These are phyloP conservation scores for Drosophila phalerata DNA, from an alignment of 2,888 invertebrate species.

Conservation along the genomic window DNA sequence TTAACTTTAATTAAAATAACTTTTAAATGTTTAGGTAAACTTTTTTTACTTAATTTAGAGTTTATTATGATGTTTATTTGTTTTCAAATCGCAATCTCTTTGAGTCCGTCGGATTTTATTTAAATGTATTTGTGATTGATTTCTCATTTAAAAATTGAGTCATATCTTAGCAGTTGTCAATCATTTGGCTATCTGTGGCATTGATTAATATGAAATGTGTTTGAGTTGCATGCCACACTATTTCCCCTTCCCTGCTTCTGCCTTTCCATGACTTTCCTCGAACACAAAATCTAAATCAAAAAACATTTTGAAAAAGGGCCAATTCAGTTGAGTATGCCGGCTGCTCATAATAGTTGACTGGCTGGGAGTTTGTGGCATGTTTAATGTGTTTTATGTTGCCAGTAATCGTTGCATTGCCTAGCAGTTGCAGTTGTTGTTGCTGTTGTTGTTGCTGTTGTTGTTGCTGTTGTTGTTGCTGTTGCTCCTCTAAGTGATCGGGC, in stretches of 20 bases:
- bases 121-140: background rate
- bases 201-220: background rate
- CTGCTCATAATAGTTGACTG: slow-evolving; percentile 50
- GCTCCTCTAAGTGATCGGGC: slow-evolving; percentile 55
- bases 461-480: slow-evolving; percentile 1
- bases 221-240: background rate
- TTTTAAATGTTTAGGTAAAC: no score
- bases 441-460: background rate
- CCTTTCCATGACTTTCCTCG: background rate
- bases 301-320: background rate
- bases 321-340: slow-evolving; percentile 22
- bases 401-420: slow-evolving; percentile 42
- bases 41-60: background rate
- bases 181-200: background rate
- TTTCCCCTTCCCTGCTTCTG: background rate
- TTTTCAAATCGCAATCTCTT: background rate
- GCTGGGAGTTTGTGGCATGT: slow-evolving; percentile 60
- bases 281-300: slow-evolving; percentile 16
- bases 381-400: slow-evolving; percentile 66
- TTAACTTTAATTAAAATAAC: no score
- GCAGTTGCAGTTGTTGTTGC: no score
- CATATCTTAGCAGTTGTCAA: background rate
- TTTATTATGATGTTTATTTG: background rate
- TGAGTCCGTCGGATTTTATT: background rate
- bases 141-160: background rate